These are phyloP conservation scores for Copidosoma floridanum DNA, from an alignment of 1,140 invertebrate species.

Conservation along the genomic window DNA sequence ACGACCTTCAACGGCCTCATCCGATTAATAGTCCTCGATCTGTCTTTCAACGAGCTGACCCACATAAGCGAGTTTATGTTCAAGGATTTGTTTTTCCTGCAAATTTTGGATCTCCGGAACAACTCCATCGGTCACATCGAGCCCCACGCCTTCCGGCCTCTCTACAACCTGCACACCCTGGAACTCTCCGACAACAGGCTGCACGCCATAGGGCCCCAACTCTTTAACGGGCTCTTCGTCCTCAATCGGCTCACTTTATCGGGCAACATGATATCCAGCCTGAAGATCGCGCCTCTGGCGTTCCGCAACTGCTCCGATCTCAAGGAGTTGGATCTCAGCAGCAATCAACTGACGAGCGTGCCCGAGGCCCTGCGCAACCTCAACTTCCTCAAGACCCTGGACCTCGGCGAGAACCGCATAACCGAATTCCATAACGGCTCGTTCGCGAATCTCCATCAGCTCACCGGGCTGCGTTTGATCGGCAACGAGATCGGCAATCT, in stretches of 20 bases:
- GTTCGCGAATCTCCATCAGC: slow-evolving; percentile 78
- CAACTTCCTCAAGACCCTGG: slow-evolving; percentile 79
- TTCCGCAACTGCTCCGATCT: slow-evolving; percentile 87
- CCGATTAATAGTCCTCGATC: slow-evolving; percentile 77
- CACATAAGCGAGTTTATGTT: slow-evolving; percentile 81
- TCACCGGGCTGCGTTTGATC: slow-evolving; percentile 80
- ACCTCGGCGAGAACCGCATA: slow-evolving; percentile 85
- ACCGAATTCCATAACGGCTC: slow-evolving; percentile 75
- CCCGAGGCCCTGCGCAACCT: slow-evolving; percentile 80
- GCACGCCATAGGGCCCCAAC: slow-evolving; percentile 73
- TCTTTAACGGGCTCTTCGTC: slow-evolving; percentile 83
- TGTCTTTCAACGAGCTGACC: slow-evolving; percentile 81
- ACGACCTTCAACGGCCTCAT: slow-evolving; percentile 82
- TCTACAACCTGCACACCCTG: slow-evolving; percentile 83
- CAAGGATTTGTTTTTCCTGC: slow-evolving; percentile 82
- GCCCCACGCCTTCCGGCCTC: slow-evolving; percentile 79
- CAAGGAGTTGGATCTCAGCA: slow-evolving; percentile 86
- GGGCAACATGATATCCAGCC: slow-evolving; percentile 77
- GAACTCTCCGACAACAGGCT: slow-evolving; percentile 83
- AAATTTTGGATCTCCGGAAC: slow-evolving; percentile 82
- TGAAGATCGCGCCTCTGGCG: slow-evolving; percentile 79
- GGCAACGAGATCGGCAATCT: slow-evolving; percentile 86
- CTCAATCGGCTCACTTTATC: slow-evolving; percentile 81
- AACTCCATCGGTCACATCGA: slow-evolving; percentile 85
- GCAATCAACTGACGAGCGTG: slow-evolving; percentile 77